phyloP scores from a whole-genome alignment of 2,797 vertebrate genomes.

The Echeneis naucrates region DNA sequence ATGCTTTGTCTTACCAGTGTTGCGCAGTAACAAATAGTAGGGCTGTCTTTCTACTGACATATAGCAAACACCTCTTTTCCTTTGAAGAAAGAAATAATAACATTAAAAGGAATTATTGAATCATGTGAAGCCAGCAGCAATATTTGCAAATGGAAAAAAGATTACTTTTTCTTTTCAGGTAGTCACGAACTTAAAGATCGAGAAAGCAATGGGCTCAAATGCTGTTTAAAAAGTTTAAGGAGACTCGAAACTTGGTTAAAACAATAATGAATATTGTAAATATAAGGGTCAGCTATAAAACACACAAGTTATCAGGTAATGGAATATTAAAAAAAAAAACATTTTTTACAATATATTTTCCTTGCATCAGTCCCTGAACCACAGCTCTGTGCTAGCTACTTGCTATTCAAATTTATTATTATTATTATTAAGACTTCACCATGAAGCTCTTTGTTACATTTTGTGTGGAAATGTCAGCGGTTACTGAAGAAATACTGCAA shows the following conservation, averaged over 20 bases:
- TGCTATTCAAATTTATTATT: background rate
- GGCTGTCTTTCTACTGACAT: no score
- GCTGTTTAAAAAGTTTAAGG: background rate
- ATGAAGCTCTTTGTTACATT: conserved; percentile 37
- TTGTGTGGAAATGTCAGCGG: conserved; percentile 37
- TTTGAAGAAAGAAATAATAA: background rate
- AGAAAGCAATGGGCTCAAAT: background rate
- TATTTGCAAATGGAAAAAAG: no score
- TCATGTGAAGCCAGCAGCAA: background rate
- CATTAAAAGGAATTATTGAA: background rate
- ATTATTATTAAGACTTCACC: conserved; percentile 37
- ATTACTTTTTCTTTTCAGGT: no score
- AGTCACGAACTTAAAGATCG: no score
- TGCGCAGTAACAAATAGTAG: no score
- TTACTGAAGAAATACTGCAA: conserved; percentile 57
- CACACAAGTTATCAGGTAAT: no score
- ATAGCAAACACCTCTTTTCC: background rate
- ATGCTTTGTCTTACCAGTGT: no score
- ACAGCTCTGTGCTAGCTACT: background rate
- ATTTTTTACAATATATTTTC: background rate
- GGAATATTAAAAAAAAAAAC: no score
- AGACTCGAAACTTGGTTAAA: background rate
- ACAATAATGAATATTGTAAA: background rate
- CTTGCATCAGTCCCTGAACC: background rate
- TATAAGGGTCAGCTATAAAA: background rate